Percentiles rank a stretch among this genome's conserved stretches.
Evolutionary conservation across 2,888 invertebrate genomes (phyloP).

Genomic region (Amblyjoppa fuscipennis): DNA sequence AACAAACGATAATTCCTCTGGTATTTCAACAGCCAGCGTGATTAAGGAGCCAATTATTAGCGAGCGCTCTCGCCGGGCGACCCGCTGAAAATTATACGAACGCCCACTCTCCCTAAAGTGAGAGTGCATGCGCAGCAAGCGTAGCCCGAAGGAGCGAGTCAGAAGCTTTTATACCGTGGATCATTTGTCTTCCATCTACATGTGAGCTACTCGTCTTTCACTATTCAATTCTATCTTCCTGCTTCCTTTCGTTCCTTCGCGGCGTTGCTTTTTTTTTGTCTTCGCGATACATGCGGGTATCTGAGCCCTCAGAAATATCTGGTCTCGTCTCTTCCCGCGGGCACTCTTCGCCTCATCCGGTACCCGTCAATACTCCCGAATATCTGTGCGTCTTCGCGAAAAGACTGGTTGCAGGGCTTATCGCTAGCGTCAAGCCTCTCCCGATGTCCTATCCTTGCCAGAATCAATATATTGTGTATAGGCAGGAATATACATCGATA

Average conservation of each 20-base stretch:
- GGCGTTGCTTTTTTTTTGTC: constrained; percentile 14
- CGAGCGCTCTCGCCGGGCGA: constrained; percentile 32
- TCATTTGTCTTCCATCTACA: constrained; percentile 43
- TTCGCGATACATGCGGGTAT: constrained; percentile 28
- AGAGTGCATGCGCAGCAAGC: not conserved
- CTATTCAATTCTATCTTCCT: constrained; percentile 39
- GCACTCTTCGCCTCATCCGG: not conserved
- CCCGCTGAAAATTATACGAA: constrained; percentile 44
- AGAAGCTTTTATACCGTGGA: constrained; percentile 33
- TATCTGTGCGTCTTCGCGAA: constrained; percentile 42
- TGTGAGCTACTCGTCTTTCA: constrained; percentile 41
- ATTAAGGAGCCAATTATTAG: constrained; percentile 55
- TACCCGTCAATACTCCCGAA: not conserved
- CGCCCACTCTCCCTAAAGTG: constrained; percentile 39
- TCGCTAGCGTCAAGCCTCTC: constrained; percentile 28
- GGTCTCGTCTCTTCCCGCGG: constrained; percentile 24
- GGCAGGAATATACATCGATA: constrained; percentile 42
- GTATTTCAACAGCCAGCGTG: constrained; percentile 17
- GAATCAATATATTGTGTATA: constrained; percentile 57
- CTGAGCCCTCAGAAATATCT: constrained; percentile 53
- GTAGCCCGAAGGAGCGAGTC: constrained; percentile 5
- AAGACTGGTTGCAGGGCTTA: constrained; percentile 47
- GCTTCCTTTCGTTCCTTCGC: not conserved
- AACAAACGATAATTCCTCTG: constrained; percentile 10
- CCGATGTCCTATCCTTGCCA: constrained; percentile 19